Percentiles rank a stretch among this genome's conserved stretches.
phyloP scores from a whole-genome alignment of 2,113 vertebrate genomes.

The Bolborhynchus lineola region DNA sequence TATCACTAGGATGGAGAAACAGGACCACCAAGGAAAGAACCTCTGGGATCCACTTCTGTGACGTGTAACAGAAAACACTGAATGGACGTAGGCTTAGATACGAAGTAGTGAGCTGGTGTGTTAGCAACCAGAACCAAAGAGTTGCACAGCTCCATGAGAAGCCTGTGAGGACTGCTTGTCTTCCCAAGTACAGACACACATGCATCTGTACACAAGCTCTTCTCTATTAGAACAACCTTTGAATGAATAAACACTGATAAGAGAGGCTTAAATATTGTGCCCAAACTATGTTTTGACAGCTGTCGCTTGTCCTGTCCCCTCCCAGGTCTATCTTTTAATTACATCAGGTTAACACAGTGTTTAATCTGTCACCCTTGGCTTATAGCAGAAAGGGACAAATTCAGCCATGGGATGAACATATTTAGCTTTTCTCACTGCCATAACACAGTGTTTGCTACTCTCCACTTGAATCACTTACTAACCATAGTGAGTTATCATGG shows the following conservation, averaged over 20 bases:
- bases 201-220: background rate
- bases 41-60: background rate
- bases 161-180: background rate
- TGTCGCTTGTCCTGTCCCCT: background rate
- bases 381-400: slow-evolving; percentile 15
- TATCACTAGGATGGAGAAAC: background rate
- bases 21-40: background rate
- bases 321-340: slow-evolving; percentile 52
- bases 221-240: background rate
- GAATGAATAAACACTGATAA: slow-evolving; percentile 62
- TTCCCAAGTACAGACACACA: background rate
- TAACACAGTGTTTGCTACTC: background rate
- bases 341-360: slow-evolving; percentile 35
- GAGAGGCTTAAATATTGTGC: background rate
- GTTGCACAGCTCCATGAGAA: background rate
- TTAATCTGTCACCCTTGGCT: slow-evolving; percentile 32
- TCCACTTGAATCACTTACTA: background rate
- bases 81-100: background rate
- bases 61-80: background rate
- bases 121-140: background rate
- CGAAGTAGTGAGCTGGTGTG: background rate
- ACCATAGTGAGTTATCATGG: background rate
- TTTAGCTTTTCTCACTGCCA: background rate
- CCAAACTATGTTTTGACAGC: slow-evolving; percentile 54
- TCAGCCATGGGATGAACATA: background rate